phyloP scores from a whole-genome alignment of 2,888 invertebrate species.

The Plebejus melissa region DNA sequence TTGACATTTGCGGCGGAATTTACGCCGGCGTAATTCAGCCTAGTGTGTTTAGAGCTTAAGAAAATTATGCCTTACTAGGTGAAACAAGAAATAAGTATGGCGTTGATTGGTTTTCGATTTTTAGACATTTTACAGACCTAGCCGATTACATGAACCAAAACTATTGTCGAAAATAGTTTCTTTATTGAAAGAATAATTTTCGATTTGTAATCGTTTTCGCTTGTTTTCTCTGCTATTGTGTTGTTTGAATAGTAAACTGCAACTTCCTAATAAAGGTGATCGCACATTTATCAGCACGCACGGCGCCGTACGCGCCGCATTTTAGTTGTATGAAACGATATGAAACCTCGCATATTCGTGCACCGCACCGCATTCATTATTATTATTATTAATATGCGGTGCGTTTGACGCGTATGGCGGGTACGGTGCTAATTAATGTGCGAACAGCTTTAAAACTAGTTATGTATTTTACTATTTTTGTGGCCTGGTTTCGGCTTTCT shows the following conservation, averaged over 20 bases:
- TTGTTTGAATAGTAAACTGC: conserved; percentile 8
- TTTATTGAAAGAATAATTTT: conserved; percentile 2
- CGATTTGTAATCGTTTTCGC: conserved; percentile 1
- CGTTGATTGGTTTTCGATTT: not conserved
- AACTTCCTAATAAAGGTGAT: not conserved
- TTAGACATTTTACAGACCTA: not conserved
- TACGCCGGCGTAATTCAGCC: too few relatives aligned
- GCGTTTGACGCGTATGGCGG: too few relatives aligned
- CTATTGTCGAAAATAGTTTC: not conserved
- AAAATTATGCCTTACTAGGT: not conserved
- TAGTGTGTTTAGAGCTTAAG: too few relatives aligned
- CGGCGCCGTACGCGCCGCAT: too few relatives aligned
- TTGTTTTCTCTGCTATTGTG: conserved; percentile 25
- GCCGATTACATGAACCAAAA: not conserved
- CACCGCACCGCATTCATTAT: too few relatives aligned
- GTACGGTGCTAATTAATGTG: too few relatives aligned
- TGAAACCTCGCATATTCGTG: too few relatives aligned
- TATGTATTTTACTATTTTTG: conserved; percentile 21
- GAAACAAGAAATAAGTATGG: too few relatives aligned
- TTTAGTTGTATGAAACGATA: too few relatives aligned
- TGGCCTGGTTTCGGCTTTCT: conserved; percentile 20
- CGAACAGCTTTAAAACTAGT: not conserved
- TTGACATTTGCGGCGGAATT: too few relatives aligned
- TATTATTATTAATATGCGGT: too few relatives aligned
- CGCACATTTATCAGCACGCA: too few relatives aligned